Conservation (phyloP, 2,113 vertebrate genomes). For the Patagioenas fasciata region DNA sequence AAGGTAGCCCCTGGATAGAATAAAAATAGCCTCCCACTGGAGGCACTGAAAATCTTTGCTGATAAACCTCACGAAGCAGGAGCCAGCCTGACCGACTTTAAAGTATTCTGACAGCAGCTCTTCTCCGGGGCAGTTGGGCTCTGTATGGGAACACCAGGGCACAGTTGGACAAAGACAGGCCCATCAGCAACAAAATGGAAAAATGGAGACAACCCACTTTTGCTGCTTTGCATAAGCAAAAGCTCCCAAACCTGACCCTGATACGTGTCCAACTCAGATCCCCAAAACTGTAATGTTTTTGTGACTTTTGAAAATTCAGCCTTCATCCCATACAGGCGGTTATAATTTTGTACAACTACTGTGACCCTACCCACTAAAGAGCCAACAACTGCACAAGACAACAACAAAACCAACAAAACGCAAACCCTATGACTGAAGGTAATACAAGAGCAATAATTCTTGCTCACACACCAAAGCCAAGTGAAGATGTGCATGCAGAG, state of each 20-base stretch:
- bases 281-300: neutral
- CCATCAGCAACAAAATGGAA: neutral
- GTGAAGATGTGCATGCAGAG: neutral
- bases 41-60: slow-evolving; percentile 55
- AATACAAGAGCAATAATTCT: neutral
- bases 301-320: neutral
- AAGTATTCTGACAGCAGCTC: slow-evolving; percentile 63
- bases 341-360: neutral
- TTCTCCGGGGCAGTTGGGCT: neutral
- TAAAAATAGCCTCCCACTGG: slow-evolving; percentile 55
- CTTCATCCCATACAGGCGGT: neutral
- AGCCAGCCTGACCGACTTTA: slow-evolving; percentile 52
- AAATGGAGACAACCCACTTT: neutral
- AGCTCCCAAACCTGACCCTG: neutral
- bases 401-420: neutral
- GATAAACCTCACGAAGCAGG: slow-evolving; percentile 41
- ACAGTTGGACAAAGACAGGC: slow-evolving; percentile 16
- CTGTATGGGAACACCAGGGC: neutral
- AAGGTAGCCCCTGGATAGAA: slow-evolving; percentile 40
- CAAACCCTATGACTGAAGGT: neutral
- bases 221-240: neutral
- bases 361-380: neutral
- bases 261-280: neutral
- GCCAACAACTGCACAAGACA: neutral
- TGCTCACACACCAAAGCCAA: neutral